Base-by-base conservation (phyloP, 2,888 invertebrate species). In the Chymomyza fuscimana region DNA sequence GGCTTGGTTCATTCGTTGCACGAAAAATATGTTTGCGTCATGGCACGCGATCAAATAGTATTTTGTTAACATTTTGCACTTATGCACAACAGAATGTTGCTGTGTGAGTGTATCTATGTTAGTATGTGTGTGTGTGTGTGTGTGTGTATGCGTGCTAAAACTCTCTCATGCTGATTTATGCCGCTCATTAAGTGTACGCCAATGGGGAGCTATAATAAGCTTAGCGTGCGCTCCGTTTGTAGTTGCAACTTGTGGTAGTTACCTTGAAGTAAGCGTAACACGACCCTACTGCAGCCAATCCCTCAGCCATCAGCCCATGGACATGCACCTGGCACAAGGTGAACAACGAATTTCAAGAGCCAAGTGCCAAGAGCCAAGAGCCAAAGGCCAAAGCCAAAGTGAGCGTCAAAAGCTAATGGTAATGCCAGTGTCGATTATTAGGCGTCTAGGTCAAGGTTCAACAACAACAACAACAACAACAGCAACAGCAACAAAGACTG, bases 41-140 rank as follows among this genome's bases (percentile, higher is more conserved):
- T 73, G 72, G 82, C 82, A 83, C 87, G 82, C 82, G 87, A 83
- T 87, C 83, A 80, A 83, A 83, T 70, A 73, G 66, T 78, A 78
- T 86, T 86, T 82, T 85, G 82, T 87, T 87, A 80, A 87, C 82
- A 85, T 72, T 80, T 82, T 69, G 46, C 63, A 84, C 74, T 64
- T 68, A 76, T 74, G 81, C 73, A 67, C 60, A 68, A 36, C 58
- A 4, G 15, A 0, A 4, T n/a, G 52, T 19, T 5, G 1, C 32
- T 32, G 12, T 46, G 40, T 46, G 40, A 12, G 40, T 46, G 40
- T 46, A 1, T 46, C 1, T 36, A 2, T 36, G 36, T 36, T 5
- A 9, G 36, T 36, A 9, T 36, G 7, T 5, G 36, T 1, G 36
- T 46, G 2, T 46, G 12, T 46, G 40, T 25, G 25, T 58, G 25